Percentiles rank a stretch among this genome's conserved stretches.
Conservation (phyloP, 2,113 vertebrate genomes). For the pig (Sus scrofa) region DNA sequence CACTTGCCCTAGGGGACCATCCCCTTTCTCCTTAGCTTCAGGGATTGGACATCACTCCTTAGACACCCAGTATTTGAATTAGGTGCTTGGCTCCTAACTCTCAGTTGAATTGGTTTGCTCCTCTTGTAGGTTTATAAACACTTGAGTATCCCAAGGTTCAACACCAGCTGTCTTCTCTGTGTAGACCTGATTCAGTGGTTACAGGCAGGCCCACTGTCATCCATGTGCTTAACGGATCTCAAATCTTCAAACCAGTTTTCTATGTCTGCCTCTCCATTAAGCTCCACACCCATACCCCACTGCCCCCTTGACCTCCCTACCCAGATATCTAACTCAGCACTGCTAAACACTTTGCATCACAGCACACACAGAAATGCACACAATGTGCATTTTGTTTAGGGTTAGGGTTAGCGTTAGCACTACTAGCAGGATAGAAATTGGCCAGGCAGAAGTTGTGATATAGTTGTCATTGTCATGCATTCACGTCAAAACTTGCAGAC, state of each 20-base stretch:
- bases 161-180: not conserved
- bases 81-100: not conserved
- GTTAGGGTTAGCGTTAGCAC: no score
- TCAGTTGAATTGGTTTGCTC: not conserved
- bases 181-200: not conserved
- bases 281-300: not conserved
- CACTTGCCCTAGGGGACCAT: not conserved
- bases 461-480: not conserved
- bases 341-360: not conserved
- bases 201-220: rapidly evolving
- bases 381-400: no score
- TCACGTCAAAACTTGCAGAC: not conserved
- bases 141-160: not conserved
- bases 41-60: not conserved
- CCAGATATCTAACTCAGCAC: not conserved
- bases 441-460: not conserved
- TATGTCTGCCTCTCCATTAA: not conserved
- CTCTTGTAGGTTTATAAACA: not conserved
- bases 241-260: not conserved
- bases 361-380: rapidly evolving
- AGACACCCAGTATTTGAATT: not conserved
- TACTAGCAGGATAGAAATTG: not conserved
- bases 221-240: not conserved
- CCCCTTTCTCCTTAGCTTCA: not conserved
- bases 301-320: not conserved